Evolutionary conservation across 2,113 vertebrate genomes (phyloP).

Genomic region (Anser cygnoides): DNA sequence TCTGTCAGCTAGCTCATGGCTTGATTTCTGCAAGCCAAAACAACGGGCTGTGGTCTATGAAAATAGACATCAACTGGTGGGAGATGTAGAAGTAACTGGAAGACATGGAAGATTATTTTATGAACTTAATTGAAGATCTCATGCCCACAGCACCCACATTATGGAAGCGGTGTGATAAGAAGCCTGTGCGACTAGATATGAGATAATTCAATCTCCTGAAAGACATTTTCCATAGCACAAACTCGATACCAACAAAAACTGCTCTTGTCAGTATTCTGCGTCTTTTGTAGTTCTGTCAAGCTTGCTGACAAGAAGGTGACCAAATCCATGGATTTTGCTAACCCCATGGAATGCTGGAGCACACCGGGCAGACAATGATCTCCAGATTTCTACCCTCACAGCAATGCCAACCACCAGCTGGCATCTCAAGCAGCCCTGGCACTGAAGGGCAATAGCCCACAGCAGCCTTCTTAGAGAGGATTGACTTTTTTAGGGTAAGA

Average conservation of each 20-base stretch:
- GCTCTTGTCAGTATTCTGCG: neutral
- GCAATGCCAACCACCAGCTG: neutral
- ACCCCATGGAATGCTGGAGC: neutral
- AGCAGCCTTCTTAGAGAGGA: neutral
- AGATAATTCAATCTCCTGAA: neutral
- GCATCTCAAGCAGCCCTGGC: neutral
- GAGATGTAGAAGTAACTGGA: neutral
- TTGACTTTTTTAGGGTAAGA: neutral
- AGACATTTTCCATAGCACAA: neutral
- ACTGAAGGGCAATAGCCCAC: neutral
- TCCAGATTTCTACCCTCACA: neutral
- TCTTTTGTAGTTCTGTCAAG: neutral
- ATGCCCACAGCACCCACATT: neutral
- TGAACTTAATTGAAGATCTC: neutral
- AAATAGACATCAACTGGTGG: neutral
- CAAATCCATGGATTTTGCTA: neutral
- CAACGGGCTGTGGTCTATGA: neutral
- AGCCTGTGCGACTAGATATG: neutral
- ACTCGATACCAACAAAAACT: neutral
- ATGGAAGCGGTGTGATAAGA: neutral
- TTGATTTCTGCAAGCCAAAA: neutral
- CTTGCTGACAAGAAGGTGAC: neutral
- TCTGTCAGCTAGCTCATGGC: neutral
- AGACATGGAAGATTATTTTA: neutral
- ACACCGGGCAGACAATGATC: rapidly evolving